phyloP scores from a whole-genome alignment of 2,113 vertebrate genomes.

The Naja naja region DNA sequence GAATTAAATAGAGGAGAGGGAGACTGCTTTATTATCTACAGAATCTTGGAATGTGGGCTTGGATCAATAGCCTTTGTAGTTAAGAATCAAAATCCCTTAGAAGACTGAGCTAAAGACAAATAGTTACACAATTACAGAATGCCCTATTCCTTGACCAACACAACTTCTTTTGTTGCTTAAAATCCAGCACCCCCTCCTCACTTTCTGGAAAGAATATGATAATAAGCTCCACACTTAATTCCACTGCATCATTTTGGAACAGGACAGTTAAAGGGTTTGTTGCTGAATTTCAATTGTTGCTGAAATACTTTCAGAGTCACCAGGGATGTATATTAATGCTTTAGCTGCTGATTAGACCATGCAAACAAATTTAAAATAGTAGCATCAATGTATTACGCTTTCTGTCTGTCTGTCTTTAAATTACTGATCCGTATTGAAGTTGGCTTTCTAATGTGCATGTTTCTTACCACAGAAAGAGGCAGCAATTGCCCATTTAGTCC shows the following conservation, averaged over 20 bases:
- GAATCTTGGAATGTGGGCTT: not conserved
- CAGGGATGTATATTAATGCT: accelerated
- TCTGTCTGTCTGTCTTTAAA: not conserved
- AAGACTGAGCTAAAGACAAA: conserved; percentile 7
- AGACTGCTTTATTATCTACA: not conserved
- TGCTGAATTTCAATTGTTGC: not conserved
- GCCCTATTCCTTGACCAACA: not conserved
- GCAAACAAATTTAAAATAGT: not conserved
- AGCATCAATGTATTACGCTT: not conserved
- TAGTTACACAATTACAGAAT: not conserved
- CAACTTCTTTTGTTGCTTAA: conserved; percentile 17
- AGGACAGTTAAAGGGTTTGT: not conserved
- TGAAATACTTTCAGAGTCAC: not conserved
- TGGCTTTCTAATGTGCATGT: not conserved
- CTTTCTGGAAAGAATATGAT: not conserved
- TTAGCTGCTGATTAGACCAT: not conserved
- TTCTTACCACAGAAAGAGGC: not conserved
- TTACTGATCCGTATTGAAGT: not conserved
- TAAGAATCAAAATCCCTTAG: not conserved
- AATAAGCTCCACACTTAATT: not conserved
- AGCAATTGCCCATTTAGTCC: not conserved
- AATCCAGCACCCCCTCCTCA: conserved; percentile 17
- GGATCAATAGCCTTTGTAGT: not conserved
- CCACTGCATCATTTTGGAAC: conserved; percentile 22
- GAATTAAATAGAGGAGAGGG: not conserved